These are phyloP conservation scores for Toxostoma redivivum DNA, from an alignment of 2,113 vertebrate genomes.

Conservation along the genomic window DNA sequence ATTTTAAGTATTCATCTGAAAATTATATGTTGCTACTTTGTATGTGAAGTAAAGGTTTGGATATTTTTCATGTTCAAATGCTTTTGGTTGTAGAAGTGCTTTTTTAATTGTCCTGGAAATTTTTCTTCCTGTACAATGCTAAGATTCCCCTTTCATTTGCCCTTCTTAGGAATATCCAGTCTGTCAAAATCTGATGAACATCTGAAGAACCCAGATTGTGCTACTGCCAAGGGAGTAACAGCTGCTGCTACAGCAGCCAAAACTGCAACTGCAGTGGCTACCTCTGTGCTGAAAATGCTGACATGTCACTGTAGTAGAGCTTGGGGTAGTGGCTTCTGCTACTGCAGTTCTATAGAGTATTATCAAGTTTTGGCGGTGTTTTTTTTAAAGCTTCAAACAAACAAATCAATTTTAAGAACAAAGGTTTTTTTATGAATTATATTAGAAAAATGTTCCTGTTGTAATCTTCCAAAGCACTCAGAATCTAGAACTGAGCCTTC, in stretches of 20 bases:
- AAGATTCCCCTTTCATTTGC: not conserved
- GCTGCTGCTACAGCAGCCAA: not conserved
- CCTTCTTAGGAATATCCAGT: not conserved
- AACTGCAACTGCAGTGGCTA: not conserved
- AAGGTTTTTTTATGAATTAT: not conserved
- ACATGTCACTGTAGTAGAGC: not conserved
- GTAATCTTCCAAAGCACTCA: not conserved
- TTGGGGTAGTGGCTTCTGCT: not conserved
- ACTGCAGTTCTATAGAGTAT: not conserved
- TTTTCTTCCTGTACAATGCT: not conserved
- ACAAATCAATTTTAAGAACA: not conserved
- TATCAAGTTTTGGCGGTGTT: not conserved
- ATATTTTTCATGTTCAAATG: not conserved
- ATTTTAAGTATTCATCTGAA: not conserved
- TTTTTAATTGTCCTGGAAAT: not conserved
- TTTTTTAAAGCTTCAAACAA: not conserved
- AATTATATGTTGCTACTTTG: not conserved
- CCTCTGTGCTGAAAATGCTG: slow-evolving; percentile 1
- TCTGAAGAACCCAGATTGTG: not conserved
- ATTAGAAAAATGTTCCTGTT: not conserved
- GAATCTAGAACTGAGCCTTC: not conserved
- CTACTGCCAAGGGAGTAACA: not conserved
- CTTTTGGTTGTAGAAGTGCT: not conserved
- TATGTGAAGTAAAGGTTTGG: not conserved
- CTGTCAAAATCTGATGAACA: not conserved